phyloP scores from a whole-genome alignment of 2,113 vertebrate genomes.

The Odocoileus hemionus region DNA sequence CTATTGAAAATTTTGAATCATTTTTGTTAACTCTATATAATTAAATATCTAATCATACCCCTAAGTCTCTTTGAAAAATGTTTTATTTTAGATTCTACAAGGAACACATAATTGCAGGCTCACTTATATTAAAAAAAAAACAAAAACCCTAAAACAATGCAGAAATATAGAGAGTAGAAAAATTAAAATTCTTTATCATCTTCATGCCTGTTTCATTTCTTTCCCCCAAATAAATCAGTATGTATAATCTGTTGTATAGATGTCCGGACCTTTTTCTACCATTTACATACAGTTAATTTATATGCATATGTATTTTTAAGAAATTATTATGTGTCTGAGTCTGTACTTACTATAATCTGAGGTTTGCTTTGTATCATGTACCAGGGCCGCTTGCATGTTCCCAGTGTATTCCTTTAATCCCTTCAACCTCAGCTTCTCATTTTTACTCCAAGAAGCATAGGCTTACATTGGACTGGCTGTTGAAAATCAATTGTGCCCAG shows the following conservation, averaged over 20 bases:
- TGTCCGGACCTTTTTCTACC: not conserved
- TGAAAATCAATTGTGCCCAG: not conserved
- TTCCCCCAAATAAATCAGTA: not conserved
- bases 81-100: conserved; percentile 40
- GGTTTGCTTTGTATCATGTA: not conserved
- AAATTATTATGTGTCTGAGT: not conserved
- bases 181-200: not conserved
- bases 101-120: not conserved
- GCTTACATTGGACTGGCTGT: not conserved
- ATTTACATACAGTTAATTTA: conserved; percentile 20
- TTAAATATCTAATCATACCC: not conserved
- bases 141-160: not conserved
- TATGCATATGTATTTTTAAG: not conserved
- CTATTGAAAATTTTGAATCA: not conserved
- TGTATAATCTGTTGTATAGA: not conserved
- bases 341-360: conserved; percentile 20
- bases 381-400: not conserved
- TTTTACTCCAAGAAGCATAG: not conserved
- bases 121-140: not conserved
- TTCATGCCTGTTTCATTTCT: conserved; percentile 5
- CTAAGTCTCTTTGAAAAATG: conserved; percentile 7
- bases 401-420: not conserved
- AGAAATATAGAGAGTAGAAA: conserved; percentile 24
- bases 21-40: not conserved
- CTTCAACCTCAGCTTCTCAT: not conserved